phyloP scores from a whole-genome alignment of 2,888 invertebrate genomes.

The Drosophila seclusa region DNA sequence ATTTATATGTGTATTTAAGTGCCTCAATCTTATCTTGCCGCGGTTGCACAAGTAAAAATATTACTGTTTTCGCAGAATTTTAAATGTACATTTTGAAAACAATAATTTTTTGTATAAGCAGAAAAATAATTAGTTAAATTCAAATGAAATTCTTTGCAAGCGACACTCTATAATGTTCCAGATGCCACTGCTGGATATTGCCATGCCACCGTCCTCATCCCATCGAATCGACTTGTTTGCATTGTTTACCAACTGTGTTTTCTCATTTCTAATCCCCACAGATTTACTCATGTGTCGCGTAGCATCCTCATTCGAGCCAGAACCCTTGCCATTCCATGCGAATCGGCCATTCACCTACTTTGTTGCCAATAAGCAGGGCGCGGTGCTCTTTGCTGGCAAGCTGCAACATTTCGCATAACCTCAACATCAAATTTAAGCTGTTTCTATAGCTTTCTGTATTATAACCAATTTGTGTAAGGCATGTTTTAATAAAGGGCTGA shows the following conservation, averaged over 20 bases:
- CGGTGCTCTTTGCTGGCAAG: conserved; percentile 47
- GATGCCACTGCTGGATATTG: background rate
- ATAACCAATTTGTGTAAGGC: background rate
- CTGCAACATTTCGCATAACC: background rate
- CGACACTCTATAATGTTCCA: too few species aligned
- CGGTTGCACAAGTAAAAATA: background rate
- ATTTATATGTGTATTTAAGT: background rate
- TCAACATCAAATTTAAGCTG: background rate
- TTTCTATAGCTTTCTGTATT: background rate
- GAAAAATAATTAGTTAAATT: background rate
- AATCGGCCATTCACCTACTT: conserved; percentile 53
- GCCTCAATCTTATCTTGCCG: conserved; percentile 4
- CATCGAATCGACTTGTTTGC: background rate
- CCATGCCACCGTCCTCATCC: too few species aligned
- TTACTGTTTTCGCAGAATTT: too few species aligned
- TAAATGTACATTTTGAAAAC: background rate
- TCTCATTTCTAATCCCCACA: conserved; percentile 16
- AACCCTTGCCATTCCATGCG: conserved; percentile 43
- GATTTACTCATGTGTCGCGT: conserved; percentile 11
- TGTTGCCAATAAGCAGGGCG: conserved; percentile 31
- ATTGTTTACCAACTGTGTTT: background rate
- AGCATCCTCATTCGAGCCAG: conserved; percentile 17
- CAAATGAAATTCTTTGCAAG: background rate
- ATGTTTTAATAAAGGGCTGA: conserved; percentile 16
- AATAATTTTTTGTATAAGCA: background rate